Percentiles rank a stretch among this genome's conserved stretches.
phyloP scores from a whole-genome alignment of 2,113 vertebrate species.

The Syngnathoides biaculeatus region DNA sequence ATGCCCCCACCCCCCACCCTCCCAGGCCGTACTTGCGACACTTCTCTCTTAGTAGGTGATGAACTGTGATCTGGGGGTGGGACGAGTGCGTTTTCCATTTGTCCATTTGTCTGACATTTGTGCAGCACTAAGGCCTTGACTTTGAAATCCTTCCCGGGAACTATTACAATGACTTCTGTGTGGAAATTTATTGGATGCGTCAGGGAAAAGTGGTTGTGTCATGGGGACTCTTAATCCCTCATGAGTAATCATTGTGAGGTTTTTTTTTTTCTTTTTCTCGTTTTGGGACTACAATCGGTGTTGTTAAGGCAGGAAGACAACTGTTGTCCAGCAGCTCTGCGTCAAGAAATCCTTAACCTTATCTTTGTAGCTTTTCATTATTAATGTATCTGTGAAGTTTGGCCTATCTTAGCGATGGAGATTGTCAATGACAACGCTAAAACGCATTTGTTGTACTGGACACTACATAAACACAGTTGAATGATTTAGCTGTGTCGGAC shows the following conservation, averaged over 20 bases:
- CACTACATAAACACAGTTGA: conserved; percentile 61
- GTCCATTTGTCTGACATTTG: conserved; percentile 42
- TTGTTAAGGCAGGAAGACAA: conserved; percentile 23
- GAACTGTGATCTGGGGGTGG: conserved; percentile 59
- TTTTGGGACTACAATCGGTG: conserved; percentile 13
- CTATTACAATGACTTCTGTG: conserved; percentile 38
- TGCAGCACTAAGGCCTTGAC: conserved; percentile 7
- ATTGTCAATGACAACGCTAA: conserved; percentile 37
- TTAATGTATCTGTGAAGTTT: conserved; percentile 53
- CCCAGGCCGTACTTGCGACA: not conserved
- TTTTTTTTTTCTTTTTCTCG: not conserved
- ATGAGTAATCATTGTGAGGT: conserved; percentile 44
- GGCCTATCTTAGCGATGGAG: conserved; percentile 29
- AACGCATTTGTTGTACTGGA: conserved; percentile 40
- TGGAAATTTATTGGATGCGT: conserved; percentile 48
- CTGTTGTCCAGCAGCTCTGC: conserved; percentile 23
- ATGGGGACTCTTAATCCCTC: conserved; percentile 49
- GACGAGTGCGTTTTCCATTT: conserved; percentile 42
- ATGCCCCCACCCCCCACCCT: not conserved
- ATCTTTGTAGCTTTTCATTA: conserved; percentile 63
- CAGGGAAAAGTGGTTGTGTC: conserved; percentile 50
- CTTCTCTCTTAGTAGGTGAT: conserved; percentile 55
- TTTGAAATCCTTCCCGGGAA: conserved; percentile 15
- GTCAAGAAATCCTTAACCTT: conserved; percentile 47
- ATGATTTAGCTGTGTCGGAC: conserved; percentile 56